Percentiles rank a stretch among this genome's conserved stretches.
phyloP scores from a whole-genome alignment of 2,797 vertebrate genomes.

The Zalophus californianus region DNA sequence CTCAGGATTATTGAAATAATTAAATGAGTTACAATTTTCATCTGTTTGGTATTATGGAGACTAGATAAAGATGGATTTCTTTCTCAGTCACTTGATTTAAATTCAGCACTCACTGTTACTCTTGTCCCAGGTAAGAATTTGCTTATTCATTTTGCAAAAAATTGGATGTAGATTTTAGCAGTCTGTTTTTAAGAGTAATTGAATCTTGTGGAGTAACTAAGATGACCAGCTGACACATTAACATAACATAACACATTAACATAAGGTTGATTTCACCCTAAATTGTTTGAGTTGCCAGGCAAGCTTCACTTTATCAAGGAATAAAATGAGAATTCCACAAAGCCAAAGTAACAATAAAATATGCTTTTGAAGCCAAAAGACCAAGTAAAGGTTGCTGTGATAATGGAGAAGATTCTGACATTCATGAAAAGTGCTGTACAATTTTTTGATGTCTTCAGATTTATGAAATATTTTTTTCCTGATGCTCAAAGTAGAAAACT shows the following conservation, averaged over 20 bases:
- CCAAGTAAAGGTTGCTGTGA: neutral
- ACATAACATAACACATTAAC: neutral
- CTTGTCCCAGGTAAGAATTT: neutral
- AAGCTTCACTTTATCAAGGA: neutral
- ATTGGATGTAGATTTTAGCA: slow-evolving; percentile 5
- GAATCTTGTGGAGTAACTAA: neutral
- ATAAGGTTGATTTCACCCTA: neutral
- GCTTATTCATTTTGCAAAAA: neutral
- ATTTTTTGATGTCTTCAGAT: neutral
- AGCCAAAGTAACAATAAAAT: neutral
- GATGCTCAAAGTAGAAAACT: neutral
- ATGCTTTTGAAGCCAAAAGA: neutral
- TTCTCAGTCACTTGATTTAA: slow-evolving; percentile 49
- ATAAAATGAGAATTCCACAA: slow-evolving; percentile 22
- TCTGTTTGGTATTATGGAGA: neutral
- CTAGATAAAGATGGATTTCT: neutral
- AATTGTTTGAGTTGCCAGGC: neutral
- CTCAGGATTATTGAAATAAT: neutral
- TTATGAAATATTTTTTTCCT: neutral
- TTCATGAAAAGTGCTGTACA: neutral
- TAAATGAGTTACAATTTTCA: slow-evolving; percentile 32
- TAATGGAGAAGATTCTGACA: neutral
- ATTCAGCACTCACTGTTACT: neutral
- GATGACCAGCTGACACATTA: neutral
- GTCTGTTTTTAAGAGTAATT: neutral